phyloP scores from a whole-genome alignment of 2,888 invertebrate species.

The Drosophila tanythrix region DNA sequence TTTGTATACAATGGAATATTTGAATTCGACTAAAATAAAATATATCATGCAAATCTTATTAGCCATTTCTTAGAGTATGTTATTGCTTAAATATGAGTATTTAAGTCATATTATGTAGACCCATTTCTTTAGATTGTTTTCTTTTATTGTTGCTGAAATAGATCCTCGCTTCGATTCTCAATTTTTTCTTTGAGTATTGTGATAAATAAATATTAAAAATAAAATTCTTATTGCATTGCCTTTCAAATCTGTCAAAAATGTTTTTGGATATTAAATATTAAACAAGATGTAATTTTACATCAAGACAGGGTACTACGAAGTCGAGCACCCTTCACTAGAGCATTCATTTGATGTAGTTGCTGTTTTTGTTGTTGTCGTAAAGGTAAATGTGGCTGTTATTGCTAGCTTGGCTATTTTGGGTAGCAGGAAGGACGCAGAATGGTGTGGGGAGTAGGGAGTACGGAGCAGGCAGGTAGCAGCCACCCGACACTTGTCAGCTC shows the following conservation, averaged over 20 bases:
- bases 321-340: neutral
- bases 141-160: neutral
- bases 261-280: neutral
- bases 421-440: neutral
- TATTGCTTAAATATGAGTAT: neutral
- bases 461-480: slow-evolving; percentile 10
- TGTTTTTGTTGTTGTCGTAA: slow-evolving; percentile 14
- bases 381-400: slow-evolving; percentile 16
- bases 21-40: neutral
- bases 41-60: neutral
- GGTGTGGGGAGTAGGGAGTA: neutral
- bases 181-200: neutral
- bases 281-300: neutral
- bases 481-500: slow-evolving; percentile 53
- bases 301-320: slow-evolving; percentile 2
- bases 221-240: neutral
- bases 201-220: neutral
- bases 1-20: neutral
- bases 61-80: neutral
- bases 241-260: neutral
- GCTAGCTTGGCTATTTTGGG: slow-evolving; percentile 39
- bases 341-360: neutral
- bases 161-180: neutral
- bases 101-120: neutral
- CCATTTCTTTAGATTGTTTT: neutral